Percentiles rank a stretch among this genome's conserved stretches.
phyloP scores from a whole-genome alignment of 2,888 invertebrate genomes.

The Sminthurides aquaticus region DNA sequence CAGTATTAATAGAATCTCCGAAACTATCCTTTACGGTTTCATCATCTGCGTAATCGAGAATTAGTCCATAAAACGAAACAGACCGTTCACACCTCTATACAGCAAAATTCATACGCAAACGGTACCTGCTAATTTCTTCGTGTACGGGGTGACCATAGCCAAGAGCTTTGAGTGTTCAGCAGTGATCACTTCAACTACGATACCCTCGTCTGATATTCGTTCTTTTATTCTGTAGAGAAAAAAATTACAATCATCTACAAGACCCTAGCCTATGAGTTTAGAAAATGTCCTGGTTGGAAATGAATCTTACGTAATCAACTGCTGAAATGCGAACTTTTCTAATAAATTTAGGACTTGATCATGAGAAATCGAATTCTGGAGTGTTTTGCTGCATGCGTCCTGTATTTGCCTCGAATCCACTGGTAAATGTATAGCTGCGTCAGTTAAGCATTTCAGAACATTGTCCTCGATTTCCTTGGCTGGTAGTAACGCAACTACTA shows the following conservation, averaged over 20 bases:
- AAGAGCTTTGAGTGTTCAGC: constrained; percentile 56
- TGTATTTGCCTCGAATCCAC: constrained; percentile 61
- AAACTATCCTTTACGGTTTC: constrained; percentile 30
- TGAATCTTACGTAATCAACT: constrained; percentile 56
- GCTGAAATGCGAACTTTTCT: constrained; percentile 70
- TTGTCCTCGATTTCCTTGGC: constrained; percentile 59
- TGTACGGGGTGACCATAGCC: constrained; percentile 49
- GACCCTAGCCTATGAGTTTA: background rate
- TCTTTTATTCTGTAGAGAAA: constrained; percentile 49
- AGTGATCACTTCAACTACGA: constrained; percentile 51
- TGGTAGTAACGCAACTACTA: constrained; percentile 37
- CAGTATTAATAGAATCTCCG: constrained; percentile 30
- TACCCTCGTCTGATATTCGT: constrained; percentile 49
- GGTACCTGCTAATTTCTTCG: too few species aligned
- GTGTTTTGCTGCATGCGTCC: constrained; percentile 52
- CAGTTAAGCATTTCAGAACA: constrained; percentile 60
- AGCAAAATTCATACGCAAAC: too few species aligned
- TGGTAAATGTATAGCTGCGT: constrained; percentile 62
- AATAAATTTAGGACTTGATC: constrained; percentile 63
- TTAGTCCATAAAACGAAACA: too few species aligned
- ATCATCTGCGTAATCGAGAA: constrained; percentile 23
- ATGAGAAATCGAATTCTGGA: constrained; percentile 52
- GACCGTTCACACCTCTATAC: too few species aligned
- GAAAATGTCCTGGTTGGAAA: background rate
- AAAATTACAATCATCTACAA: too few species aligned